phyloP scores from a whole-genome alignment of 1,140 invertebrate genomes.

The Drosophila yakuba region DNA sequence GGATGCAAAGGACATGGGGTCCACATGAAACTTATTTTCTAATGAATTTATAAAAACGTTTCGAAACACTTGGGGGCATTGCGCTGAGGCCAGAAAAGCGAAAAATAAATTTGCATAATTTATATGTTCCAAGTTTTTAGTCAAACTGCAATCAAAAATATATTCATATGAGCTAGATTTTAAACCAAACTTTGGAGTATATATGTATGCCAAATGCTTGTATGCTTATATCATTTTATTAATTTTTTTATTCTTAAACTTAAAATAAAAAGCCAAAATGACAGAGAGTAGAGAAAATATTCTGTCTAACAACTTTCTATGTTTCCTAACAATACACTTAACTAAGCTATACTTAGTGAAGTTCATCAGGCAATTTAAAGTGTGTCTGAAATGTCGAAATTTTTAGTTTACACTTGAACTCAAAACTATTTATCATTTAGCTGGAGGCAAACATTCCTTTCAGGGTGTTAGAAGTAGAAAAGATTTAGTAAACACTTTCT shows the following conservation, averaged over 20 bases:
- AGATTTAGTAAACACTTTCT: not conserved
- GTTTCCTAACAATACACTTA: too few species aligned
- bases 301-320: too few species aligned
- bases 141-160: conserved; percentile 11
- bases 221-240: not conserved
- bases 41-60: conserved; percentile 79
- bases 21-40: conserved; percentile 52
- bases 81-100: conserved; percentile 42
- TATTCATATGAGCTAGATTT: conserved; percentile 27
- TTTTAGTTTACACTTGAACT: too few species aligned
- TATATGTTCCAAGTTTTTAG: conserved; percentile 45
- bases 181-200: conserved; percentile 7
- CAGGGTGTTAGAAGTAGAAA: too few species aligned
- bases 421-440: too few species aligned
- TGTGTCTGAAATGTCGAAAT: too few species aligned
- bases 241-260: too few species aligned
- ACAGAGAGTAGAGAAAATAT: not conserved
- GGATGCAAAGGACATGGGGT: not conserved
- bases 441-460: too few species aligned
- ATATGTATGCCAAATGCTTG: not conserved
- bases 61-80: conserved; percentile 65
- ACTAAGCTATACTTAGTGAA: too few species aligned
- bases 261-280: not conserved
- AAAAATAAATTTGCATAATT: conserved; percentile 72
- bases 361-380: too few species aligned